A percentile compares a stretch with the other conserved stretches of the same genome.
These are phyloP conservation scores for Dendronephthya gigantea DNA, from an alignment of 64 coral and sea anemone genomes.

Conservation along the genomic window DNA sequence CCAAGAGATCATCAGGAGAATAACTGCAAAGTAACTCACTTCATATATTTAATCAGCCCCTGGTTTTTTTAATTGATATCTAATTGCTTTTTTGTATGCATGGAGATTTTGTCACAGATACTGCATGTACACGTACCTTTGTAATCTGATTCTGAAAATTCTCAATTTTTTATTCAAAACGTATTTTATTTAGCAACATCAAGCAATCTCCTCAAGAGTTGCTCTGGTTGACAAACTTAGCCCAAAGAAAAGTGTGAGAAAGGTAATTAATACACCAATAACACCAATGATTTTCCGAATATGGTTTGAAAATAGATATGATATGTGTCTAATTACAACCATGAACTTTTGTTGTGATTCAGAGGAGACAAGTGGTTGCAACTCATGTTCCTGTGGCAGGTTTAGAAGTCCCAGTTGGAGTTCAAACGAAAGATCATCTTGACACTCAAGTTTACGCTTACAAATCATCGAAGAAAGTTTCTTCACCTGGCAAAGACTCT, in stretches of 20 bases:
- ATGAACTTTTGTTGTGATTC: neutral
- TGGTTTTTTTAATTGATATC: too few species aligned
- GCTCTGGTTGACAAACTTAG: slow-evolving; percentile 62
- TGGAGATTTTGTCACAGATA: too few species aligned
- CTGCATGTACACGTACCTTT: too few species aligned
- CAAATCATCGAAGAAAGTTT: neutral
- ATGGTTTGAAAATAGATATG: too few species aligned
- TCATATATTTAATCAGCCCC: neutral
- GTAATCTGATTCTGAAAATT: too few species aligned
- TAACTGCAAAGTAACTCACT: too few species aligned
- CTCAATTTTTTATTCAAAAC: neutral
- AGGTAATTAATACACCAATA: neutral
- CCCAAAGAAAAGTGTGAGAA: slow-evolving; percentile 38
- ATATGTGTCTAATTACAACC: neutral
- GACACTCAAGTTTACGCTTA: slow-evolving; percentile 43
- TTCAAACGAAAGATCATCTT: neutral
- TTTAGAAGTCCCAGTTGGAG: neutral
- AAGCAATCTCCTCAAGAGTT: slow-evolving; percentile 58
- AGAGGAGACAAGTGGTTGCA: slow-evolving; percentile 32
- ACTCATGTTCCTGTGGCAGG: slow-evolving; percentile 28
- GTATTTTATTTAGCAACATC: slow-evolving; percentile 30
- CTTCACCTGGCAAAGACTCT: neutral
- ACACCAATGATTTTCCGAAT: too few species aligned
- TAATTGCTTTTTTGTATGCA: too few species aligned
- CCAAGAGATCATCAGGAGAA: too few species aligned